A percentile compares a stretch with the other conserved stretches of the same genome.
phyloP scores from a whole-genome alignment of 2,888 invertebrate species.

The Keiferia lycopersicella region DNA sequence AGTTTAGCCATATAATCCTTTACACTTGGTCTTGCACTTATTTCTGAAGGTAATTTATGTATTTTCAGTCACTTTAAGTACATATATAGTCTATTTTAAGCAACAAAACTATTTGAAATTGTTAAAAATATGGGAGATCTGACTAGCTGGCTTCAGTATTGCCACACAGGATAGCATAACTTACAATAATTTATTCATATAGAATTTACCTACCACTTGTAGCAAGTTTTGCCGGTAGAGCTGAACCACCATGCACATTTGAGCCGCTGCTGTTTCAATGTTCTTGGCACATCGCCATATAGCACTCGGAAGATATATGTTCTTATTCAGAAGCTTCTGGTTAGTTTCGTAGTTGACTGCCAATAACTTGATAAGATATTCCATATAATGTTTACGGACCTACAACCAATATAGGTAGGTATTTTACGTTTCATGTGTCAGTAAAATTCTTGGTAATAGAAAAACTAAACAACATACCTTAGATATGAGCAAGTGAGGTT shows the following conservation, averaged over 20 bases:
- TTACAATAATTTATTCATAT: no score
- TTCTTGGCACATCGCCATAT: slow-evolving; percentile 74
- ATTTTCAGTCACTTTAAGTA: no score
- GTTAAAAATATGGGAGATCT: no score
- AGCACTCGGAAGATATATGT: slow-evolving; percentile 70
- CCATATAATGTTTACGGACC: slow-evolving; percentile 77
- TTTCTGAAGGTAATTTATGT: no score
- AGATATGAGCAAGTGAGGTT: slow-evolving; percentile 72
- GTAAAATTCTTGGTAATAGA: not conserved
- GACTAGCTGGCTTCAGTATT: no score
- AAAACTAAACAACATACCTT: slow-evolving; percentile 58
- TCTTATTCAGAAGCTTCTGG: slow-evolving; percentile 64
- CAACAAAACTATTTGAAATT: no score
- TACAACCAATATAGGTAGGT: slow-evolving; percentile 42
- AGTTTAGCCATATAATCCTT: no score
- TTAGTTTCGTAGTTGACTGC: slow-evolving; percentile 68
- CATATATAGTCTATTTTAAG: no score
- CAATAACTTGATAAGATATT: slow-evolving; percentile 65
- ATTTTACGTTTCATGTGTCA: no score
- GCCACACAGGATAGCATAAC: no score
- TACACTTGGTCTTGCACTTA: no score
- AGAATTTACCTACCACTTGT: slow-evolving; percentile 48
- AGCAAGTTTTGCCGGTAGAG: slow-evolving; percentile 67
- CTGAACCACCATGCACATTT: slow-evolving; percentile 69
- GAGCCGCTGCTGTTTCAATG: slow-evolving; percentile 69